These are phyloP conservation scores for Globodera ellingtonae DNA, from an alignment of 1,140 invertebrate species.

Conservation along the genomic window DNA sequence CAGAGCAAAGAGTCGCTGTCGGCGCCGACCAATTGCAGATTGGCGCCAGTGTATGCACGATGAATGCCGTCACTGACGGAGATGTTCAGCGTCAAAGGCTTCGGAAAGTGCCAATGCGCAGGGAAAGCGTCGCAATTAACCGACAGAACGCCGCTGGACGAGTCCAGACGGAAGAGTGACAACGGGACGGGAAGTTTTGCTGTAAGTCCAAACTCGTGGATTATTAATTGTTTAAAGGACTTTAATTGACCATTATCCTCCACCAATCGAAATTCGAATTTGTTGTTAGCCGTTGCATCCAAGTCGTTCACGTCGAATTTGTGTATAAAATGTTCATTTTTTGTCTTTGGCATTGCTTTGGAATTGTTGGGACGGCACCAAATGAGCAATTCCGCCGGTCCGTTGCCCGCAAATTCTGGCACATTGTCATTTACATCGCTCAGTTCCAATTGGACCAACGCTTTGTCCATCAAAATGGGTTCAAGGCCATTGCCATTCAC, in stretches of 20 bases:
- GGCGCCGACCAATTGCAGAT: slow-evolving; percentile 31
- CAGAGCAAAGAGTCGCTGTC: slow-evolving; percentile 39
- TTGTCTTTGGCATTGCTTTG: neutral
- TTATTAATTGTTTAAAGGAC: too few species aligned
- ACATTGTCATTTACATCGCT: slow-evolving; percentile 66
- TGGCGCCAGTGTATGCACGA: slow-evolving; percentile 39
- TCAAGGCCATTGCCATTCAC: slow-evolving; percentile 29
- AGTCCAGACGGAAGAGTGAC: slow-evolving; percentile 52
- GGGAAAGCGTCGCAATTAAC: too few species aligned
- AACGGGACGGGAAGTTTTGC: too few species aligned
- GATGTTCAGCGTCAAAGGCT: slow-evolving; percentile 41
- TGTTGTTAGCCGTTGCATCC: slow-evolving; percentile 47
- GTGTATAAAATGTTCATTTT: slow-evolving; percentile 51
- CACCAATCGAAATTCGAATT: slow-evolving; percentile 48
- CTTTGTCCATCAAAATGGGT: slow-evolving; percentile 17
- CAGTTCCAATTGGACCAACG: slow-evolving; percentile 61
- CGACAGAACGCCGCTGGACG: slow-evolving; percentile 37
- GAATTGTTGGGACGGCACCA: neutral
- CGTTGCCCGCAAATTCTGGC: slow-evolving; percentile 40
- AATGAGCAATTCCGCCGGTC: slow-evolving; percentile 15
- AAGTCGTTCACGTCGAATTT: slow-evolving; percentile 56
- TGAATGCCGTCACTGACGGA: slow-evolving; percentile 59
- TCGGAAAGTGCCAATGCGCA: neutral
- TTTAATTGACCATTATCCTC: slow-evolving; percentile 44
- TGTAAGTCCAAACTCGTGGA: too few species aligned